A percentile compares a stretch with the other conserved stretches of the same genome.
phyloP scores from a whole-genome alignment of 2,113 vertebrate species.

The Crotalus viridis region DNA sequence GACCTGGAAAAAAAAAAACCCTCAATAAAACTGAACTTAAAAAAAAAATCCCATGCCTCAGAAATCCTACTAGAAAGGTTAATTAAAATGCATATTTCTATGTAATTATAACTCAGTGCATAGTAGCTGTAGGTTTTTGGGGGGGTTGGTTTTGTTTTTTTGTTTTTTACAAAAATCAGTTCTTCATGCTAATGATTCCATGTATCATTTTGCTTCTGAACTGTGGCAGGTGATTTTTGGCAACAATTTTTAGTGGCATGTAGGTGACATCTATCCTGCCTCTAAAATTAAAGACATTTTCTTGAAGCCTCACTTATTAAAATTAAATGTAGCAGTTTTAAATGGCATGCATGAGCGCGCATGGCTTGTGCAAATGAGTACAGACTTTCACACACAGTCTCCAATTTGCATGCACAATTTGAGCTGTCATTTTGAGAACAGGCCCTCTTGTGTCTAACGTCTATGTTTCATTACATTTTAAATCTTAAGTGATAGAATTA shows the following conservation, averaged over 20 bases:
- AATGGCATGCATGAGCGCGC: slow-evolving; percentile 29
- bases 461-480: slow-evolving; percentile 40
- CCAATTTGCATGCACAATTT: slow-evolving; percentile 43
- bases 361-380: slow-evolving; percentile 38
- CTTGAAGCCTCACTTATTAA: slow-evolving; percentile 31
- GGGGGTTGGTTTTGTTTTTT: not conserved
- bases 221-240: slow-evolving; percentile 37
- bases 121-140: slow-evolving; percentile 28
- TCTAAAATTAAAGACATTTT: slow-evolving; percentile 30
- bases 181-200: slow-evolving; percentile 38
- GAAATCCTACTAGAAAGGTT: slow-evolving; percentile 48
- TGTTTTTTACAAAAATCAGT: not conserved
- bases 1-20: slow-evolving; percentile 54
- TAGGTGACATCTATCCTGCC: slow-evolving; percentile 45
- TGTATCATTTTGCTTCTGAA: slow-evolving; percentile 48
- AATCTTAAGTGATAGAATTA: slow-evolving; percentile 36
- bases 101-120: slow-evolving; percentile 44
- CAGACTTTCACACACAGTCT: slow-evolving; percentile 36
- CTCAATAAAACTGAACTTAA: slow-evolving; percentile 44
- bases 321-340: slow-evolving; percentile 40
- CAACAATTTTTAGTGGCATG: slow-evolving; percentile 30
- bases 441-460: slow-evolving; percentile 31
- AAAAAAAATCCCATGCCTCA: slow-evolving; percentile 32
- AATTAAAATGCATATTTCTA: slow-evolving; percentile 50
- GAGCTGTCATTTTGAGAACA: slow-evolving; percentile 39